phyloP scores from a whole-genome alignment of 2,888 invertebrate species.

The Maniola hyperantus region DNA sequence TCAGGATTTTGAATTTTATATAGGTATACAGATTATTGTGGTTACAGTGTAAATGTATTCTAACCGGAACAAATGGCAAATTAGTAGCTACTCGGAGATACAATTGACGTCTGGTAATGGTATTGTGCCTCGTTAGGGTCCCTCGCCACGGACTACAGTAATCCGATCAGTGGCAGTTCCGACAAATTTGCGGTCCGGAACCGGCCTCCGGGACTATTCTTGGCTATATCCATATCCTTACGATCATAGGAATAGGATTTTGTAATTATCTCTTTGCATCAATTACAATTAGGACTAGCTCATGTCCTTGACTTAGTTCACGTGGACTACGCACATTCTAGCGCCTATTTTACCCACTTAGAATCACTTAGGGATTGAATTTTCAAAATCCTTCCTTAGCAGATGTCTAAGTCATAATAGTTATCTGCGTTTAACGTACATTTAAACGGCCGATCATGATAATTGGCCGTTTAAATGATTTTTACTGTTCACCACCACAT shows the following conservation, averaged over 20 bases:
- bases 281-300: too few species aligned
- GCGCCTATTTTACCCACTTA: too few species aligned
- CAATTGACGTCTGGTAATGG: conserved; percentile 63
- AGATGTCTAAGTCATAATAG: too few species aligned
- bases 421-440: too few species aligned
- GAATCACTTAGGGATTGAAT: too few species aligned
- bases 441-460: too few species aligned
- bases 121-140: conserved; percentile 69
- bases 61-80: conserved; percentile 32
- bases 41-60: conserved; percentile 7
- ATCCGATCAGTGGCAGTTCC: conserved; percentile 76
- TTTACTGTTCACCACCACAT: too few species aligned
- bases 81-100: conserved; percentile 57
- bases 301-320: too few species aligned
- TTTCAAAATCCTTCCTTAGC: too few species aligned
- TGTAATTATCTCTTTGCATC: background rate
- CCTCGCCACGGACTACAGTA: conserved; percentile 64
- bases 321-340: too few species aligned
- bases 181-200: conserved; percentile 77
- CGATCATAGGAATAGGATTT: background rate
- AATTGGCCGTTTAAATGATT: too few species aligned
- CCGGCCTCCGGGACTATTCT: conserved; percentile 37
- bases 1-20: too few species aligned
- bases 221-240: background rate
- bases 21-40: background rate